These are phyloP conservation scores for Rugalucina vietnamica DNA, from an alignment of 2,888 invertebrate genomes.

Conservation along the genomic window DNA sequence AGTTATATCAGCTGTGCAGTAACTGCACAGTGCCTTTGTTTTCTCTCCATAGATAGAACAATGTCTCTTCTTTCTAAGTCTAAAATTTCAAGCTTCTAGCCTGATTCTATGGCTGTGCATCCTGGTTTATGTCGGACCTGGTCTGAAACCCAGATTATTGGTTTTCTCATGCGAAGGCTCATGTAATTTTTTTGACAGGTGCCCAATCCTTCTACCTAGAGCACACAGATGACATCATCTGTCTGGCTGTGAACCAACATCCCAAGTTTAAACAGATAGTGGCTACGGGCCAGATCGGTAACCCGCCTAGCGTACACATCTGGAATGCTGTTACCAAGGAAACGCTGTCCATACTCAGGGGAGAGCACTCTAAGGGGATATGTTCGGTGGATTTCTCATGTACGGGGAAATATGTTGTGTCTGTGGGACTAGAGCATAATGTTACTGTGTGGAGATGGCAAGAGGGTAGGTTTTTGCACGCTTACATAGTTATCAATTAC, in stretches of 20 bases:
- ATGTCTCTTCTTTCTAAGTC: no score
- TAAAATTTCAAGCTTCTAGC: no score
- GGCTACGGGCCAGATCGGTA: conserved; percentile 84
- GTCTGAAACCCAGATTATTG: no score
- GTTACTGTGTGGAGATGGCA: conserved; percentile 84
- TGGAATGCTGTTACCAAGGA: conserved; percentile 82
- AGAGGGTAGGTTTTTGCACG: conserved; percentile 77
- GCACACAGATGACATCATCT: conserved; percentile 84
- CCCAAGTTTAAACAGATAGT: conserved; percentile 82
- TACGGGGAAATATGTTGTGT: conserved; percentile 82
- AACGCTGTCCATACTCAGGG: conserved; percentile 80
- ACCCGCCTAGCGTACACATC: conserved; percentile 80
- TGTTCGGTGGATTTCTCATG: conserved; percentile 83
- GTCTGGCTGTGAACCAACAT: conserved; percentile 82
- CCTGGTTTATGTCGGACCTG: no score
- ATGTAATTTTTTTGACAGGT: conserved; percentile 79
- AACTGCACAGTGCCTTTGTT: no score
- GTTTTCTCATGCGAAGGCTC: no score
- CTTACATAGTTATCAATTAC: no score
- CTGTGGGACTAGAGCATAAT: conserved; percentile 81
- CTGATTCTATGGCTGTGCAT: no score
- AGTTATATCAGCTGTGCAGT: no score
- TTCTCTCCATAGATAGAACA: no score
- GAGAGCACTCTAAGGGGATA: conserved; percentile 80
- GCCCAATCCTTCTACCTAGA: conserved; percentile 83